Conservation (phyloP, 2,113 vertebrate species). For the Tangachromis dhanisi region DNA sequence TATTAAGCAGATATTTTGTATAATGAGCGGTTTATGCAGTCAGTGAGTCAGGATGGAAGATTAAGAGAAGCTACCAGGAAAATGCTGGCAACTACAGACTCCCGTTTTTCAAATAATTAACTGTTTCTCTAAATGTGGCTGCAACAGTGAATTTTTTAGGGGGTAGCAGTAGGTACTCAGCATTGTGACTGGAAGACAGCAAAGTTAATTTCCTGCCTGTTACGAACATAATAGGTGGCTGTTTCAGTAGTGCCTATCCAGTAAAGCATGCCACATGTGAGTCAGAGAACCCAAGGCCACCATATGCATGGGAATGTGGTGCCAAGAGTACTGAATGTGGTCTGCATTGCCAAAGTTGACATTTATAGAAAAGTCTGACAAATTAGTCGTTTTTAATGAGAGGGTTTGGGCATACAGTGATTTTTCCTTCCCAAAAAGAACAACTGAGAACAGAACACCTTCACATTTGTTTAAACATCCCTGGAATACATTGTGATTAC, state of each 20-base stretch:
- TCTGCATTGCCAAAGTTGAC: not conserved
- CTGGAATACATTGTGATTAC: not conserved
- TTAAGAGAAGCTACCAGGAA: not conserved
- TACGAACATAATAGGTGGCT: not conserved
- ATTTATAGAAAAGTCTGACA: slow-evolving; percentile 29
- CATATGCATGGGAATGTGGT: not conserved
- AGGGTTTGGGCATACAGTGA: not conserved
- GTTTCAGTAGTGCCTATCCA: not conserved
- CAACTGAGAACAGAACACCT: not conserved
- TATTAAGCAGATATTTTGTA: not conserved
- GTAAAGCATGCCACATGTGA: slow-evolving; percentile 7
- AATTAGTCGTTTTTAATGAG: slow-evolving; percentile 1
- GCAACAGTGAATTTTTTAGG: not conserved
- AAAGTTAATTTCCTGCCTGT: slow-evolving; percentile 31
- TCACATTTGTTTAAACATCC: not conserved
- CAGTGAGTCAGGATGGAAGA: not conserved
- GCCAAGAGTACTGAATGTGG: not conserved
- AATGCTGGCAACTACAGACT: not conserved
- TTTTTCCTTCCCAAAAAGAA: not conserved
- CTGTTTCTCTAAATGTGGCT: not conserved
- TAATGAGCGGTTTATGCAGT: not conserved
- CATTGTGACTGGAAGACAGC: not conserved
- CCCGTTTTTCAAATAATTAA: not conserved
- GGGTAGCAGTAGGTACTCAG: not conserved
- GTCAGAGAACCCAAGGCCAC: not conserved